Conservation (phyloP, 2,113 vertebrate genomes). For the Oncorhynchus kisutch region DNA sequence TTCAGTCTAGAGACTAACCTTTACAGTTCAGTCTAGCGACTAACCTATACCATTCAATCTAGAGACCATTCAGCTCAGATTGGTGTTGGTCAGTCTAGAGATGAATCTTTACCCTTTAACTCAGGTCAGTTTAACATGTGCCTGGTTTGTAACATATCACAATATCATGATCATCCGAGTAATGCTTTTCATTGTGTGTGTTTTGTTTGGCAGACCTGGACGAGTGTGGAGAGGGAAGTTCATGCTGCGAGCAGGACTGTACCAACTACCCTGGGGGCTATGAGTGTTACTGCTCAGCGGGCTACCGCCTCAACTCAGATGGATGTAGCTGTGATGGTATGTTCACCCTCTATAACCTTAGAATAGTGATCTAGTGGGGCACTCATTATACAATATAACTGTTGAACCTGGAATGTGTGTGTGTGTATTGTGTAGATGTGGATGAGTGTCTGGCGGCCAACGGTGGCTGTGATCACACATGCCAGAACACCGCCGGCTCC, state of each 20-base stretch:
- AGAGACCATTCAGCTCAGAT: too few species aligned
- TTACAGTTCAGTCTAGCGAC: too few species aligned
- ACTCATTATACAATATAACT: constrained; percentile 6
- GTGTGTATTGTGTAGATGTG: constrained; percentile 73
- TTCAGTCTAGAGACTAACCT: too few species aligned
- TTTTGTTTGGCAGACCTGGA: constrained; percentile 79
- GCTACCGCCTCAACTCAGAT: constrained; percentile 79
- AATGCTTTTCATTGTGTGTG: constrained; percentile 9
- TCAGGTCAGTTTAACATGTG: not conserved
- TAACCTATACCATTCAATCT: too few species aligned
- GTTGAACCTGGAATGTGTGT: not conserved
- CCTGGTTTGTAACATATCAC: not conserved
- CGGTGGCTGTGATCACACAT: constrained; percentile 82
- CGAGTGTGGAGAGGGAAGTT: constrained; percentile 76
- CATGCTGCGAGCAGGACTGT: constrained; percentile 91
- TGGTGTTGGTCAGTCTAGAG: too few species aligned
- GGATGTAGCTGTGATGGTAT: constrained; percentile 90
- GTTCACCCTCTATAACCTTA: not conserved
- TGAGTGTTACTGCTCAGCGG: constrained; percentile 86
- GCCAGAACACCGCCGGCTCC: constrained; percentile 85
- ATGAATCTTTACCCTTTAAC: too few species aligned
- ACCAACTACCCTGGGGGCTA: constrained; percentile 91
- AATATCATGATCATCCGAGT: not conserved
- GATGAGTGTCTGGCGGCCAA: constrained; percentile 83
- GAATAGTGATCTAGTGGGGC: not conserved